Conservation (phyloP, 2,797 vertebrate species). For the Catamblyrhynchus diadema region DNA sequence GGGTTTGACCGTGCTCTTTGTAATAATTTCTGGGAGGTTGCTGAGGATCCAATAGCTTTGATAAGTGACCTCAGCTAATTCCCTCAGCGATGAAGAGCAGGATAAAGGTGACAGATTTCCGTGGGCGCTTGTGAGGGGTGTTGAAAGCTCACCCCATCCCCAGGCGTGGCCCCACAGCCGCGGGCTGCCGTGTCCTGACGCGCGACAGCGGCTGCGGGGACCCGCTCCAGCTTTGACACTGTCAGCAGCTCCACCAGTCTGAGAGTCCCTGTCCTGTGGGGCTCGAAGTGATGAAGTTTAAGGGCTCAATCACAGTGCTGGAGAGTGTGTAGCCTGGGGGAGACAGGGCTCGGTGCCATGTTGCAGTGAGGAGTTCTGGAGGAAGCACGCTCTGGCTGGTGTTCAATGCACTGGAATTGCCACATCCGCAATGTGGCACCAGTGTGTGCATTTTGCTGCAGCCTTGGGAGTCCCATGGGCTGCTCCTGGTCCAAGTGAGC, state of each 20-base stretch:
- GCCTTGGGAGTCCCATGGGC: conserved; percentile 62
- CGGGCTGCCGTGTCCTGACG: conserved; percentile 21
- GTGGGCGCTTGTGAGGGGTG: neutral
- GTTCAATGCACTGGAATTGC: neutral
- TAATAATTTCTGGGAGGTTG: neutral
- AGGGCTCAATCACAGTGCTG: neutral
- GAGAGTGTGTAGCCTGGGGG: neutral
- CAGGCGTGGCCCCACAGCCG: neutral
- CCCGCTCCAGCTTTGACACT: conserved; percentile 47
- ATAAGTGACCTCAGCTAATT: conserved; percentile 5
- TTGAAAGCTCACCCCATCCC: conserved; percentile 35
- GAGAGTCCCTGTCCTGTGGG: neutral
- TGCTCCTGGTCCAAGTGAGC: conserved; percentile 58
- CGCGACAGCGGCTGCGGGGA: conserved; percentile 32
- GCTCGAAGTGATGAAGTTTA: conserved; percentile 31
- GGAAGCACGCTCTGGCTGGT: neutral
- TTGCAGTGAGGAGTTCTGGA: neutral
- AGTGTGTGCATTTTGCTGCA: conserved; percentile 51
- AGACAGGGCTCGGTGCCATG: neutral
- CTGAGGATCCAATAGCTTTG: neutral
- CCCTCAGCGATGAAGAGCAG: neutral
- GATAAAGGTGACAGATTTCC: neutral
- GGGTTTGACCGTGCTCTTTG: neutral
- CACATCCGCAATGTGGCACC: conserved; percentile 69
- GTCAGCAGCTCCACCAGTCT: conserved; percentile 31